Conservation (phyloP, 2,888 invertebrate species). For the Scaptomyza reducta region DNA sequence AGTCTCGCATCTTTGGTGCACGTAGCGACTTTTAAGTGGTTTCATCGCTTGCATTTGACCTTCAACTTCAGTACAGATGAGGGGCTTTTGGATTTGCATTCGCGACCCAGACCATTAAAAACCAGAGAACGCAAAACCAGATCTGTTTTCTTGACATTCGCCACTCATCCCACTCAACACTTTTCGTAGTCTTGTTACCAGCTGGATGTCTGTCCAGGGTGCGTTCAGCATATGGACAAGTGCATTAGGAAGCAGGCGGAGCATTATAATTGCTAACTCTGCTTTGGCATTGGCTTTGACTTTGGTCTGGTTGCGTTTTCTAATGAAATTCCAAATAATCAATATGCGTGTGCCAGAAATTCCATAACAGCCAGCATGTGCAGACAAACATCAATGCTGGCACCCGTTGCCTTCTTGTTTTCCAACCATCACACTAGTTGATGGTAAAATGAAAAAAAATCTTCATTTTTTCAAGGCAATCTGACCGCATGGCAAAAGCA, state of each 20-base stretch:
- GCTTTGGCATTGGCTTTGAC: conserved; percentile 3
- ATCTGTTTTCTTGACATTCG: not conserved
- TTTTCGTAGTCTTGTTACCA: conserved; percentile 47
- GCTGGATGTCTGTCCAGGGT: conserved; percentile 46
- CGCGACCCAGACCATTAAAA: conserved; percentile 52
- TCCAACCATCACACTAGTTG: conserved; percentile 16
- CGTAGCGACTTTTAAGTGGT: conserved; percentile 66
- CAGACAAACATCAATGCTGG: conserved; percentile 10
- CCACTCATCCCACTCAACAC: conserved; percentile 9
- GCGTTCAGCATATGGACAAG: conserved; percentile 56
- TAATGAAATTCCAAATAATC: conserved; percentile 64
- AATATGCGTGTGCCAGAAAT: conserved; percentile 52
- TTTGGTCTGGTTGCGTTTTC: conserved; percentile 40
- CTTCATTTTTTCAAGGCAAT: conserved; percentile 16
- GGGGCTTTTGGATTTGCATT: conserved; percentile 43
- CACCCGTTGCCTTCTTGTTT: not conserved
- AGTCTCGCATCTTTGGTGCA: conserved; percentile 28
- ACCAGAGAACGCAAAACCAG: conserved; percentile 27
- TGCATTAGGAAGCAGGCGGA: conserved; percentile 63
- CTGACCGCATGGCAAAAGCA: conserved; percentile 2
- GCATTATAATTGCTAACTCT: conserved; percentile 47
- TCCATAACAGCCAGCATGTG: conserved; percentile 18
- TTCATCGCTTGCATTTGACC: conserved; percentile 64
- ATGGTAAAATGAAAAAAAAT: conserved; percentile 39
- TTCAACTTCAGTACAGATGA: conserved; percentile 60